phyloP scores from a whole-genome alignment of 2,113 vertebrate species.

The Rhinopithecus roxellana region DNA sequence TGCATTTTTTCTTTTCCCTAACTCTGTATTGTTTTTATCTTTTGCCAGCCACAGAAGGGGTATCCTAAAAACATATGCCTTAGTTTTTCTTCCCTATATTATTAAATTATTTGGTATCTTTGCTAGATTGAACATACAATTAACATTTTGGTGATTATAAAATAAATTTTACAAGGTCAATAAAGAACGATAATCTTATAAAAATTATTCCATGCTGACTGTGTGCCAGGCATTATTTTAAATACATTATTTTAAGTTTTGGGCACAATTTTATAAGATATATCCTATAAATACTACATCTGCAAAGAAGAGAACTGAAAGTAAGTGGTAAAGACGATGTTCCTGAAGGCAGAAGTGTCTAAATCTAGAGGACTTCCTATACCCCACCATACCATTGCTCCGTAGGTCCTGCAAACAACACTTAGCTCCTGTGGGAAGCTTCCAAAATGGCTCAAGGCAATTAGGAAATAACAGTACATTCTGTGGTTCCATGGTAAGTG shows the following conservation, averaged over 20 bases:
- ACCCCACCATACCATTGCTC: accelerated
- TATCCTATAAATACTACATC: background rate
- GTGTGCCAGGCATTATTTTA: background rate
- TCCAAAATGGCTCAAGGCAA: background rate
- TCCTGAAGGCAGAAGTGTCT: background rate
- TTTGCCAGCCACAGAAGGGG: background rate
- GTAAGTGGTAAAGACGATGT: background rate
- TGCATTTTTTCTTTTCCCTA: background rate
- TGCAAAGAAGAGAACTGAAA: background rate
- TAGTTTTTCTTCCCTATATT: background rate
- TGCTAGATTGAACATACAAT: background rate
- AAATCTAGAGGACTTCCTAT: background rate
- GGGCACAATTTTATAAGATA: background rate
- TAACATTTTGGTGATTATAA: background rate
- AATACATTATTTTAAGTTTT: background rate
- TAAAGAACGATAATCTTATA: background rate
- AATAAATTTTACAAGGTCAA: background rate
- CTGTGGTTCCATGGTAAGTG: accelerated
- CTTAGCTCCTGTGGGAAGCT: background rate
- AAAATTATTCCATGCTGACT: background rate
- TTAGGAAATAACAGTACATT: background rate
- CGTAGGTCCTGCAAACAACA: background rate
- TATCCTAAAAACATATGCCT: background rate
- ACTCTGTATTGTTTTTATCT: background rate
- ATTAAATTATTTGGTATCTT: background rate